Percentiles rank a stretch among this genome's conserved stretches.
These are phyloP conservation scores for Motacilla tschutschensis DNA, from an alignment of 2,113 vertebrate species.

Conservation along the genomic window DNA sequence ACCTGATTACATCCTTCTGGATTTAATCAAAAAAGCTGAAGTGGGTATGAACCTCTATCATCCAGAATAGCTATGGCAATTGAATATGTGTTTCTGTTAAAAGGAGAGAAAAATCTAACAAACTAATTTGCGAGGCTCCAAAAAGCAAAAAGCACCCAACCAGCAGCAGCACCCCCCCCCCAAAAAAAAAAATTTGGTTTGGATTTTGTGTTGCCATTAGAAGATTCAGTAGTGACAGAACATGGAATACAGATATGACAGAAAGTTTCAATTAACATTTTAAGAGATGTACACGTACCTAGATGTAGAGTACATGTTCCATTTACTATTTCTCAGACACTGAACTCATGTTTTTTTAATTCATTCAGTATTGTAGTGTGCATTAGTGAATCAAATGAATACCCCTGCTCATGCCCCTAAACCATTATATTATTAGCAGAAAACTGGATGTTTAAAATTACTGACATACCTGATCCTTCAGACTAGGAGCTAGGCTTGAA, in stretches of 20 bases:
- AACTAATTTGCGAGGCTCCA: background rate
- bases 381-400: background rate
- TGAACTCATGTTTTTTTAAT: background rate
- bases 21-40: background rate
- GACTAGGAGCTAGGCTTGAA: background rate
- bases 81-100: background rate
- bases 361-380: background rate
- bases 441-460: background rate
- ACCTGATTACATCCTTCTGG: background rate
- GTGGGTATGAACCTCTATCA: background rate
- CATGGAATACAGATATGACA: background rate
- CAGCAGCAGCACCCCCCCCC: accelerated
- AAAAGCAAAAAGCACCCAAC: accelerated
- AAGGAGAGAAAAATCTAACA: background rate
- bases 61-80: background rate
- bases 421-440: background rate
- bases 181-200: accelerated
- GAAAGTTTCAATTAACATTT: background rate
- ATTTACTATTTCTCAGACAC: background rate
- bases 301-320: background rate
- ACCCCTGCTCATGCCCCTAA: background rate
- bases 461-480: background rate
- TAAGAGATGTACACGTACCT: background rate
- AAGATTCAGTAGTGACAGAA: background rate
- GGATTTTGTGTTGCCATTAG: background rate